These are phyloP conservation scores for Elanoides forficatus DNA, from an alignment of 2,113 vertebrate genomes.

Conservation along the genomic window DNA sequence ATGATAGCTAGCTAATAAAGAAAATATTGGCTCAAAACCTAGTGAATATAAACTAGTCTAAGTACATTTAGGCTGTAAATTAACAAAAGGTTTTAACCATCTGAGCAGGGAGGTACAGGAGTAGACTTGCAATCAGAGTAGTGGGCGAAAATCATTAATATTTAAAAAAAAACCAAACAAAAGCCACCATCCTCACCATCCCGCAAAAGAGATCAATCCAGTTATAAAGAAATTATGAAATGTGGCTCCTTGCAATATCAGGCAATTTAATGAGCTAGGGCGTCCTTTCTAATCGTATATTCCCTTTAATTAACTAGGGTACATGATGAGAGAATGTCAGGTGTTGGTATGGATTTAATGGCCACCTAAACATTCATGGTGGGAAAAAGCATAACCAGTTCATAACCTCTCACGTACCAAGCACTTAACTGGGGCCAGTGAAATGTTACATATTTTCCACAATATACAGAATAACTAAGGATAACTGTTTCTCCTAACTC, in stretches of 20 bases:
- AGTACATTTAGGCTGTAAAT: not conserved
- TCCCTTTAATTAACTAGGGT: not conserved
- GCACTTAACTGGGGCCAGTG: not conserved
- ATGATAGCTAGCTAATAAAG: not conserved
- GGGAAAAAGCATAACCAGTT: not conserved
- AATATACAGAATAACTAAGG: not conserved
- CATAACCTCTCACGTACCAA: not conserved
- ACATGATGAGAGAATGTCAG: not conserved
- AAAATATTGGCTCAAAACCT: not conserved
- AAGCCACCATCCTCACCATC: rapidly evolving
- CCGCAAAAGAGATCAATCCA: not conserved
- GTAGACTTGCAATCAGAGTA: not conserved
- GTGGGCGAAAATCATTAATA: not conserved
- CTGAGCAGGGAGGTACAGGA: not conserved
- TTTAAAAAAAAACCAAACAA: not conserved
- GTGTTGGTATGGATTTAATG: not conserved
- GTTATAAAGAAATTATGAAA: not conserved
- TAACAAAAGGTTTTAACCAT: not conserved
- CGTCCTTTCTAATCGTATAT: not conserved
- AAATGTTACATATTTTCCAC: not conserved
- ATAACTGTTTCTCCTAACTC: not conserved
- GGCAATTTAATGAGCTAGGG: not conserved
- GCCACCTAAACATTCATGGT: not conserved
- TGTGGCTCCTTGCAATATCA: not conserved
- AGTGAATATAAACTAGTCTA: not conserved